A percentile compares a stretch with the other conserved stretches of the same genome.
These are phyloP conservation scores for Symphodus melops DNA, from an alignment of 2,113 vertebrate genomes.

Conservation along the genomic window DNA sequence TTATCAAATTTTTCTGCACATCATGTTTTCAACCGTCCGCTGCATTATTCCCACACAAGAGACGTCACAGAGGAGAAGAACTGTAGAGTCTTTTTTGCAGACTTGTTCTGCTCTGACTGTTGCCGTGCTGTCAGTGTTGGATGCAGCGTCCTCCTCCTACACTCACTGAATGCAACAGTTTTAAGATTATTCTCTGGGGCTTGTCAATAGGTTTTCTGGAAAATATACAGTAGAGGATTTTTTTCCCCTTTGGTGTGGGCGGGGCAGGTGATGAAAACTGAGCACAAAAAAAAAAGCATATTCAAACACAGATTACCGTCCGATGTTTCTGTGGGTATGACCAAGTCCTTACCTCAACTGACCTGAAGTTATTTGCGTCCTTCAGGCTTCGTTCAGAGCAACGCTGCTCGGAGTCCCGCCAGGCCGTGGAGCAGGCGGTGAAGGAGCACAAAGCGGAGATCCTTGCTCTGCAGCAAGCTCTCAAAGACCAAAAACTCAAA, in stretches of 20 bases:
- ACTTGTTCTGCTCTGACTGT: constrained; percentile 22
- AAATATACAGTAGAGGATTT: constrained; percentile 29
- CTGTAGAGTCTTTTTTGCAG: constrained; percentile 1
- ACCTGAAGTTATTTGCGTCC: background rate
- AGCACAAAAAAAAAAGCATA: constrained; percentile 3
- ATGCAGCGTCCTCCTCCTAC: constrained; percentile 53
- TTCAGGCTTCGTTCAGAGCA: constrained; percentile 92
- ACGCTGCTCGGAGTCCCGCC: constrained; percentile 94
- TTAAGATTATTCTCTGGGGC: constrained; percentile 46
- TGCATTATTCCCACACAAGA: background rate
- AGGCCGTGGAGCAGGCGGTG: constrained; percentile 95
- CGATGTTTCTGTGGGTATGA: background rate
- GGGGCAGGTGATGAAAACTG: constrained; percentile 8
- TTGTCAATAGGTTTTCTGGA: constrained; percentile 52
- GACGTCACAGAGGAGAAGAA: background rate
- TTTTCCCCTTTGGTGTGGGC: constrained; percentile 48
- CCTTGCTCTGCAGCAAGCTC: constrained; percentile 94
- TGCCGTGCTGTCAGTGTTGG: constrained; percentile 42
- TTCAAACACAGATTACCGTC: constrained; percentile 4
- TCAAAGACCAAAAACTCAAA: constrained; percentile 98
- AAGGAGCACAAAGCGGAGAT: constrained; percentile 99
- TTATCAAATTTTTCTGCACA: background rate
- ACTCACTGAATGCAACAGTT: constrained; percentile 48
- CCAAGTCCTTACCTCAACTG: no score
- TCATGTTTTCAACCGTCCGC: background rate